Base-by-base conservation (phyloP, 2,797 vertebrate genomes). In the Pipistrellus pipistrellus region DNA sequence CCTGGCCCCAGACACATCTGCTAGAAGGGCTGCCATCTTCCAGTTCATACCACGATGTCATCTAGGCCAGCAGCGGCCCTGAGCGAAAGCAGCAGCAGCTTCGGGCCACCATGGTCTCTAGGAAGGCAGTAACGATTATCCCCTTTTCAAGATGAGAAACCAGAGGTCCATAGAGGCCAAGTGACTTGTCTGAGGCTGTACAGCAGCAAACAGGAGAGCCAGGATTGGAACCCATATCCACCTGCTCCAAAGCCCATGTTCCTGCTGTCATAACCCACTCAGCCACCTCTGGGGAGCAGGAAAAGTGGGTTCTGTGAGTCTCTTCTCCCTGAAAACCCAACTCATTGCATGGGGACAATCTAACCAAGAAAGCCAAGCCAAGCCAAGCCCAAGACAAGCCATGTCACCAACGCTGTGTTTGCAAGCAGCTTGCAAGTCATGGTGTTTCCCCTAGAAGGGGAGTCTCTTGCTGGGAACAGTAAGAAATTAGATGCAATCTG, bases 401-500 rank as follows among this genome's bases (percentile, higher is more conserved):
- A 69, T 14, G 88, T n/a, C 10, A 48, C n/a, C 81, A 64, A 90
- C 10, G 32, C 35, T 32, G 30, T 83, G 46, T 96, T 85, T 95
- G 82, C 85, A 93, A 94, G 93, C 85, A 96, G 89, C 91, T 95
- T 95, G 91, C 87, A 89, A 96, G 93, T 53, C 96, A 77, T 0
- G 30, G 75, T 38, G 13, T 76, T 95, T 88, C 94, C 83, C 90
- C 93, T 96, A 64, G 94, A 95, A 96, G 95, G 78, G 96, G 90
- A 95, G 96, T 97, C 96, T 97, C 93, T 96, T 97, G 95, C 95
- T 97, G 92, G 85, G 78, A 97, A 97, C 91, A 77, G 87, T 90
- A 93, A 97, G 94, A 97, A 97, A 97, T 97, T 92, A 97, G 96
- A 95, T 91, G 85, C 94, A 96, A 92, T 97, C 96, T 97, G 96